A percentile compares a stretch with the other conserved stretches of the same genome.
These are phyloP conservation scores for Odontamblyopus lacepedii DNA, from an alignment of 2,797 vertebrate genomes.

Conservation along the genomic window DNA sequence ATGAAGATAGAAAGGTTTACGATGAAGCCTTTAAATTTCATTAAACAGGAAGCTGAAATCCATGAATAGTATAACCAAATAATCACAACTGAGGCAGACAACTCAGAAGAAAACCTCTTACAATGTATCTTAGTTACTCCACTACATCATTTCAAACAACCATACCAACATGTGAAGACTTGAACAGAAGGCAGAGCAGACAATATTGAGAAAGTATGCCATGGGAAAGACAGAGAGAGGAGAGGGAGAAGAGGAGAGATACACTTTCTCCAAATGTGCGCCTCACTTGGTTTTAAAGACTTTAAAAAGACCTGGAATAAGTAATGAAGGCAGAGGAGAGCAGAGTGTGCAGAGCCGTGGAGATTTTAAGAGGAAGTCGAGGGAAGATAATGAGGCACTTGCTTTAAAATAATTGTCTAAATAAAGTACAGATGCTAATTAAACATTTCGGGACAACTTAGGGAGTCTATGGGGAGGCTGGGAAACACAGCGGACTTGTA, in stretches of 20 bases:
- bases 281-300: neutral
- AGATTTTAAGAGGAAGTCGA: slow-evolving; percentile 18
- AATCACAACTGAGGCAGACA: too few species aligned
- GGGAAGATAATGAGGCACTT: slow-evolving; percentile 29
- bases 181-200: slow-evolving; percentile 45
- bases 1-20: too few species aligned
- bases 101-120: neutral
- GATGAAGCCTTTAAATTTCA: too few species aligned
- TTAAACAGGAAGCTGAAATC: too few species aligned
- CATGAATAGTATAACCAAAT: too few species aligned
- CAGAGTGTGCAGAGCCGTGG: slow-evolving; percentile 7
- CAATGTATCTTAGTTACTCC: neutral
- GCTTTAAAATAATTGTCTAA: slow-evolving; percentile 33
- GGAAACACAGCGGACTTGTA: slow-evolving; percentile 31
- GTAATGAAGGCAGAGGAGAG: slow-evolving; percentile 15
- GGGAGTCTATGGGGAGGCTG: slow-evolving; percentile 18
- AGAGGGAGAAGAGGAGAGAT: slow-evolving; percentile 12
- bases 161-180: neutral
- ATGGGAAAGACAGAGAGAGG: slow-evolving; percentile 14
- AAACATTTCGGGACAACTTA: slow-evolving; percentile 57
- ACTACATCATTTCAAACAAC: neutral
- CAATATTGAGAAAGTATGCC: slow-evolving; percentile 25
- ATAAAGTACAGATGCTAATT: slow-evolving; percentile 59
- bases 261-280: slow-evolving; percentile 22
- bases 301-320: slow-evolving; percentile 25